Evolutionary conservation across 2,113 vertebrate species (phyloP), one percentile per base, ranked within the genome.

Genomic region (Halichoeres trimaculatus): DNA sequence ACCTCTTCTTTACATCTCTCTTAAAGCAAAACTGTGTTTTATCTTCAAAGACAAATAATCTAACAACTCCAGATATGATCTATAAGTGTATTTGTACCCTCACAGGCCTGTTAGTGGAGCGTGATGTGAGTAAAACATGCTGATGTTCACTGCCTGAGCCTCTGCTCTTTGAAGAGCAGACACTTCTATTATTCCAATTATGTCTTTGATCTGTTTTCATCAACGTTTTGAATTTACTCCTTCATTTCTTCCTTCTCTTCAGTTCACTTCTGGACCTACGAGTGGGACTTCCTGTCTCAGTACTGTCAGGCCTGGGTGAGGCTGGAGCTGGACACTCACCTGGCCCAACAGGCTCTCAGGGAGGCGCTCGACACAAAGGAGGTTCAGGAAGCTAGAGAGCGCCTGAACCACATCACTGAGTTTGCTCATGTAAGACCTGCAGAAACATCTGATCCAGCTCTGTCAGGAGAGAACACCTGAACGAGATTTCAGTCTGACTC

Each of bases 211-310:
- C 65, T 62, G 3, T 11, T 61, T 55, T 65, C 16, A 59, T 30
- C 30, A 30, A 30, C 30, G 6, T 30, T 6, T 30, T n/a, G n/a
- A 30, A 30, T 30, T 30, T 30, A 30, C 3, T 30, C 30, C 30
- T 6, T 30, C 3, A 30, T 30, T 30, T 30, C 77, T 16, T 72
- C 48, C 72, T 60, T 67, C 11, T 35, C 70, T 9, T 38, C 67
- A 94, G 94, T 93, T 77, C 92, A 94, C 84, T 91, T 94, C 86
- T 94, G 92, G 90, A 89, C 83, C 0, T 95, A 93, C 9, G 91
- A 93, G 17, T 82, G 50, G 16, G 90, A 91, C 62, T 93, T 95
- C 70, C 83, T 94, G 60, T 87, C 85, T 19, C 88, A 93, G 79
- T 94, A 94, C 81, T 94, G 94, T 72, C 92, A 93, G 85, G 89